These are phyloP conservation scores for Pseudeuparius sepicola DNA, from an alignment of 2,888 invertebrate species.

Conservation along the genomic window DNA sequence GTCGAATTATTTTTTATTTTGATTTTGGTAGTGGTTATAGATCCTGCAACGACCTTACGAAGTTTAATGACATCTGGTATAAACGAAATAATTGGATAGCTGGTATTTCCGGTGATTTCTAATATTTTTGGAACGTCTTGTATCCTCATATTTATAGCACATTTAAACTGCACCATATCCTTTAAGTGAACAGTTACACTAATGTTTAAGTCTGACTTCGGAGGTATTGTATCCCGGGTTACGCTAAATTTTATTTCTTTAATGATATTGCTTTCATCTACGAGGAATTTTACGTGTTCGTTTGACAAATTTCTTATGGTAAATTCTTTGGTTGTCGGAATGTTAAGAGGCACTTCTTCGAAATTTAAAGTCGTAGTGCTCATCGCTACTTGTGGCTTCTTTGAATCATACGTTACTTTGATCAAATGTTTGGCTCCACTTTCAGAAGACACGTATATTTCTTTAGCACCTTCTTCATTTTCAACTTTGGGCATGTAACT, in stretches of 20 bases:
- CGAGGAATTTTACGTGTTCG: conserved; percentile 20
- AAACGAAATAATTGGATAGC: conserved; percentile 43
- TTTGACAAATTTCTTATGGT: conserved; percentile 26
- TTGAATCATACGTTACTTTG: conserved; percentile 17
- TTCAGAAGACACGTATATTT: conserved; percentile 33
- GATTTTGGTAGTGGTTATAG: conserved; percentile 30
- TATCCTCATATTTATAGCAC: conserved; percentile 16
- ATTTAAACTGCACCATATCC: conserved; percentile 21
- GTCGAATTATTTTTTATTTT: conserved; percentile 31
- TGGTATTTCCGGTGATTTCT: conserved; percentile 42
- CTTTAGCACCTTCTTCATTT: conserved; percentile 25
- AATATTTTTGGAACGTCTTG: no score
- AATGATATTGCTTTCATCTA: conserved; percentile 14
- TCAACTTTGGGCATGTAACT: conserved; percentile 28
- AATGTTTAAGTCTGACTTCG: no score
- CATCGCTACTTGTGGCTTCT: conserved; percentile 19
- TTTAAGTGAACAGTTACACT: no score
- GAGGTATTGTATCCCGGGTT: no score
- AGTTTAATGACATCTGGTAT: conserved; percentile 44
- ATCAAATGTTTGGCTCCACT: conserved; percentile 29
- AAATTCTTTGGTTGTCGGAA: conserved; percentile 23
- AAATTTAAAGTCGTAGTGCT: conserved; percentile 25
- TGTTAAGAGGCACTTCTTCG: conserved; percentile 36
- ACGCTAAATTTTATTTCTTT: conserved; percentile 23
- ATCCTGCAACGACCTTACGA: conserved; percentile 38